Conservation (phyloP, 2,113 vertebrate genomes). For the Mus musculus region GRCm39 chr10:105337001-105337500, state of each 20-base stretch:
- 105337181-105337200: background rate
- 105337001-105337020: too few relatives aligned
- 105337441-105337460: slow-evolving; percentile 17
- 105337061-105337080: background rate
- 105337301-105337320: background rate
- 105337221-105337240: background rate
- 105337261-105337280: background rate
- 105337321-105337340: background rate
- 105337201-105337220: background rate
- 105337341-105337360: background rate
- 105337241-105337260: background rate
- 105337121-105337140: background rate
- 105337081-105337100: background rate
- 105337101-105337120: background rate
- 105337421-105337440: background rate
- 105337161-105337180: background rate
- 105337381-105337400: background rate
- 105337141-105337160: background rate
- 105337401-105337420: background rate
- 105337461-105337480: background rate
- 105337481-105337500: background rate
- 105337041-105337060: background rate
- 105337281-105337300: background rate
- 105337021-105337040: background rate
- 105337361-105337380: background rate